Percentiles rank a stretch among this genome's conserved stretches.
Conservation (phyloP, 1,140 invertebrate genomes). For the Ladona fulva region DNA sequence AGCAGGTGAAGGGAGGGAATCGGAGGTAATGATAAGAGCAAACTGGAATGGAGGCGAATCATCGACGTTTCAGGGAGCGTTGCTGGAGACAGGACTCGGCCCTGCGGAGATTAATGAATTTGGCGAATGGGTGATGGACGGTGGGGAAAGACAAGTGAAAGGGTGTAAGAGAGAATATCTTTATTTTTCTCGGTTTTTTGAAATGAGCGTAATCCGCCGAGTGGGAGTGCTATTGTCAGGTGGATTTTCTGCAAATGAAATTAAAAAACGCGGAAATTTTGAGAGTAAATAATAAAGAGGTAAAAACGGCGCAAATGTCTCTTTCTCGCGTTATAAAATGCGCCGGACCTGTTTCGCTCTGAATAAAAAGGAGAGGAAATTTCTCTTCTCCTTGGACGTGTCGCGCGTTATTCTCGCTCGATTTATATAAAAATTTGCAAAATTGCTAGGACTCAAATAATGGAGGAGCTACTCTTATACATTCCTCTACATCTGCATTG, state of each 20-base stretch:
- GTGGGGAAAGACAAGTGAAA: background rate
- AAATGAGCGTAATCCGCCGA: background rate
- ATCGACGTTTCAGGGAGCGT: background rate
- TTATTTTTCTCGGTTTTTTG: background rate
- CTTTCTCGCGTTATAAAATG: too few species aligned
- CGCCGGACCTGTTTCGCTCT: too few species aligned
- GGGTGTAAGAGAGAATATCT: background rate
- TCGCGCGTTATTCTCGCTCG: too few species aligned
- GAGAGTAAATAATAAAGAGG: too few species aligned
- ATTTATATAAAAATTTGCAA: too few species aligned
- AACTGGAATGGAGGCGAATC: background rate
- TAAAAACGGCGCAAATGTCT: too few species aligned
- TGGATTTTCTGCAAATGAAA: background rate
- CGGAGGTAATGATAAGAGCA: background rate
- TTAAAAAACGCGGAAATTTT: background rate
- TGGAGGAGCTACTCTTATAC: too few species aligned
- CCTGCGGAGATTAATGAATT: background rate
- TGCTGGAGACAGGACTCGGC: background rate
- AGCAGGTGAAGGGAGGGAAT: background rate
- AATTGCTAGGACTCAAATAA: too few species aligned
- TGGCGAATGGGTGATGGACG: conserved; percentile 6
- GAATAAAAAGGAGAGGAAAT: too few species aligned
- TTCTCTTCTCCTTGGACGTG: too few species aligned
- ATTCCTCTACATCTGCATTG: too few species aligned
- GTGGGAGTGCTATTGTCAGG: background rate